Conservation (phyloP, 2,888 invertebrate species). For the Parapristionchus giblindavisi region DNA sequence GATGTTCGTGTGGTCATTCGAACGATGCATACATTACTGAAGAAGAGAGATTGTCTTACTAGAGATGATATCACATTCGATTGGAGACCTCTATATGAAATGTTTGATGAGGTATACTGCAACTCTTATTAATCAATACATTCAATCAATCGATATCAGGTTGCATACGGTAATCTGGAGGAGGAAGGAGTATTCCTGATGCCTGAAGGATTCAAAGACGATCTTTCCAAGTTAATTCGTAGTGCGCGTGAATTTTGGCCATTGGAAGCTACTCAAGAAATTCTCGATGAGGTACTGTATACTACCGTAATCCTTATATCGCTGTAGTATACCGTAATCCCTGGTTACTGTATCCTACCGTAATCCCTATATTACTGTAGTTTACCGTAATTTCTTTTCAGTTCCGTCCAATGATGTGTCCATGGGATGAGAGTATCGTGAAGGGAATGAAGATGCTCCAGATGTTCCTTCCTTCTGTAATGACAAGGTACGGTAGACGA, state of each 20-base stretch:
- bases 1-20: slow-evolving; percentile 74
- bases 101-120: slow-evolving; percentile 71
- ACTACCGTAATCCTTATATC: not conserved
- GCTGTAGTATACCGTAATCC: not conserved
- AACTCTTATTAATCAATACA: too few species aligned
- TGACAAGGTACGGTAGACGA: slow-evolving; percentile 64
- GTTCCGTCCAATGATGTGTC: slow-evolving; percentile 82
- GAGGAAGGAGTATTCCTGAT: slow-evolving; percentile 67
- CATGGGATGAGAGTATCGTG: slow-evolving; percentile 75
- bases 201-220: slow-evolving; percentile 70
- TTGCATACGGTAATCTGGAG: slow-evolving; percentile 43
- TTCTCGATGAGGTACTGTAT: slow-evolving; percentile 78
- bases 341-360: slow-evolving; percentile 47
- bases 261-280: slow-evolving; percentile 82
- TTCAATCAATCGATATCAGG: slow-evolving; percentile 37
- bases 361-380: not conserved
- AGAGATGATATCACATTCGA: slow-evolving; percentile 83
- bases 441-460: slow-evolving; percentile 77
- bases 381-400: slow-evolving; percentile 35
- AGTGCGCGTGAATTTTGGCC: slow-evolving; percentile 76
- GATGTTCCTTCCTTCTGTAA: slow-evolving; percentile 81
- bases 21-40: slow-evolving; percentile 79
- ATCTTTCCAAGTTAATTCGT: slow-evolving; percentile 62
- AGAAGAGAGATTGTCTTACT: slow-evolving; percentile 82
- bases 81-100: slow-evolving; percentile 85